A percentile compares a stretch with the other conserved stretches of the same genome.
These are phyloP conservation scores for Lathamus discolor DNA, from an alignment of 2,113 vertebrate species.

Conservation along the genomic window DNA sequence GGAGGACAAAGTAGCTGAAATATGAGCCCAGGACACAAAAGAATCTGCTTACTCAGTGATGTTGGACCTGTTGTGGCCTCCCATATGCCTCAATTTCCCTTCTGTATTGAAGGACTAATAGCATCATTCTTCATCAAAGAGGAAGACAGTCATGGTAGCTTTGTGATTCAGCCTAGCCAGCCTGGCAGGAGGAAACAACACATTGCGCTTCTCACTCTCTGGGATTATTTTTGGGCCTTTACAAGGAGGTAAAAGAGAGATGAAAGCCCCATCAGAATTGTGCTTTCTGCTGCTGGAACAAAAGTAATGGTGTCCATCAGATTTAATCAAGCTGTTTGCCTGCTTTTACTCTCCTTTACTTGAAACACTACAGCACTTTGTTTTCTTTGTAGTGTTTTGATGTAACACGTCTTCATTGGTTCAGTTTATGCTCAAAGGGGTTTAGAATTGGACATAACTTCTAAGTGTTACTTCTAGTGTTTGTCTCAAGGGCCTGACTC, in stretches of 20 bases:
- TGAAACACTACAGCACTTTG: neutral
- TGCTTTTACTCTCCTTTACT: constrained; percentile 28
- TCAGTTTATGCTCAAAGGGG: constrained; percentile 5
- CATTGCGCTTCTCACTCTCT: neutral
- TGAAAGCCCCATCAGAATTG: constrained; percentile 22
- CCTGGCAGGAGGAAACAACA: neutral
- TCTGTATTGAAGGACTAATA: neutral
- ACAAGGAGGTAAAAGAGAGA: neutral
- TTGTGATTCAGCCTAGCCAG: neutral
- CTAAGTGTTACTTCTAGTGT: constrained; percentile 11
- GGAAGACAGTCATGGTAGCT: neutral
- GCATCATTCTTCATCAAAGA: neutral
- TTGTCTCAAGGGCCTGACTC: constrained; percentile 28
- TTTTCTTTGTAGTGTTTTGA: neutral
- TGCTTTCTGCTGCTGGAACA: constrained; percentile 7
- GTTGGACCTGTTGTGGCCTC: neutral
- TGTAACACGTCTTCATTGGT: neutral
- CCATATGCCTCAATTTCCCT: neutral
- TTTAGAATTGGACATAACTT: constrained; percentile 41
- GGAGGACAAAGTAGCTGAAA: neutral
- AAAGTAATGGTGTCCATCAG: constrained; percentile 32
- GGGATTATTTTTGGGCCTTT: constrained; percentile 35
- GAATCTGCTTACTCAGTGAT: neutral
- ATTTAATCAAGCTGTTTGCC: constrained; percentile 35
- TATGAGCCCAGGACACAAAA: neutral